Evolutionary conservation across 2,888 invertebrate genomes (phyloP), one percentile per base, ranked within the genome.

Genomic region (Sphaerophoria rueppellii): DNA sequence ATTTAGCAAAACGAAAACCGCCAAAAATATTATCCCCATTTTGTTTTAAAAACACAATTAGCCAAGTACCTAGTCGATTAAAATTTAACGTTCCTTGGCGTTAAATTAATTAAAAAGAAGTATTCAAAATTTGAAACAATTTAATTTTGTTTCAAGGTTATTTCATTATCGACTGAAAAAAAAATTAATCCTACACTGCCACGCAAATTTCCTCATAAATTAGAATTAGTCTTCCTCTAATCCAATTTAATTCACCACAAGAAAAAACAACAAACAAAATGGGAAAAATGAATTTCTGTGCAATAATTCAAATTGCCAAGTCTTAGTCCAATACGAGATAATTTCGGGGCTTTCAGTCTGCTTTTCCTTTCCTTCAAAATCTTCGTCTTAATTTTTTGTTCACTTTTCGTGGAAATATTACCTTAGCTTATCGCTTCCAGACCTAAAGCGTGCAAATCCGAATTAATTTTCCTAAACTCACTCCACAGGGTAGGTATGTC

Each of bases 261-360:
- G 24, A 24, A 24, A 24, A 24, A 24, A 24, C 2, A 43, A 43
- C 4, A 9, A 43, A 50, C 5, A 37, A 67, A 14, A 46, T 48
- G 75, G 67, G 14, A 16, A 12, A 63, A 75, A 61, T 52, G 40
- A 82, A 65, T 79, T 75, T 34, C 7, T 61, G 12, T 57, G 72
- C 58, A 79, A 75, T 83, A 83, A 80, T 72, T 83, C 75, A 80
- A 75, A 78, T 74, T 65, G 73, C 72, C n/a, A n/a, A n/a, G n/a
- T n/a, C 55, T 75, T 67, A 65, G 35, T 50, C 60, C 67, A 55
- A 57, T 43, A 79, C 65, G 69, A 61, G 55, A 77, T 65, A 65
- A 54, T 7, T 40, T 57, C 35, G 11, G 12, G 2, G 3, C 34
- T 60, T 12, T 50, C 32, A 9, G 24, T 11, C 35, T 48, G n/a